Conservation (phyloP, 2,113 vertebrate species). For the Leucoraja erinaceus region DNA sequence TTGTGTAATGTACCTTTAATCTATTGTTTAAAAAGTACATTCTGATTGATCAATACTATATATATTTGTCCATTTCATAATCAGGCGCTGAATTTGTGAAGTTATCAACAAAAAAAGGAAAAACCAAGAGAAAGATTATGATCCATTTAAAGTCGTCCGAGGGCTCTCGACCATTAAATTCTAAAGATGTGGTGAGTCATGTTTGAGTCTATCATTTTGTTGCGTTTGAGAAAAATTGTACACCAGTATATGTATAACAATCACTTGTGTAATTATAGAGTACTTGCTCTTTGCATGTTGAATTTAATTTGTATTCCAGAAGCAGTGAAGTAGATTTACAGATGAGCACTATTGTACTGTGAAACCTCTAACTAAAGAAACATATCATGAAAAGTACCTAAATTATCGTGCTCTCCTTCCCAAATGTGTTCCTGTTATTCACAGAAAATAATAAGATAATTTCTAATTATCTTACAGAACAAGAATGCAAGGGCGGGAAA, state of each 20-base stretch:
- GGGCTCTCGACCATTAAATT: background rate
- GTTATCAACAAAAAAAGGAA: background rate
- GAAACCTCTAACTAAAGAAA: background rate
- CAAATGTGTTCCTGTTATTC: slow-evolving; percentile 44
- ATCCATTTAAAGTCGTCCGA: background rate
- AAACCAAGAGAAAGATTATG: background rate
- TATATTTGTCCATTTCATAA: background rate
- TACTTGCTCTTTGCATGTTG: background rate
- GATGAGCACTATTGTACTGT: background rate
- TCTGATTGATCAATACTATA: background rate
- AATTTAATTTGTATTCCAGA: background rate
- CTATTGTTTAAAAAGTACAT: background rate
- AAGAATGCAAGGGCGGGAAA: slow-evolving; percentile 29
- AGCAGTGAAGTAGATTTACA: background rate
- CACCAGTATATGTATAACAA: background rate
- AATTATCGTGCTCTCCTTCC: slow-evolving; percentile 40
- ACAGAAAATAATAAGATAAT: slow-evolving; percentile 16
- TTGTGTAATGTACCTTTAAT: background rate
- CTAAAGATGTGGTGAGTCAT: background rate
- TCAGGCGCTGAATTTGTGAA: slow-evolving; percentile 31
- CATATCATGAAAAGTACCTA: accelerated
- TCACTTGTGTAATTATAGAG: background rate
- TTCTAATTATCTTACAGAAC: slow-evolving; percentile 40
- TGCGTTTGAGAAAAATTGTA: background rate
- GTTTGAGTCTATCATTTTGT: background rate